phyloP scores from a whole-genome alignment of 2,797 vertebrate genomes.

The Moxostoma hubbsi region DNA sequence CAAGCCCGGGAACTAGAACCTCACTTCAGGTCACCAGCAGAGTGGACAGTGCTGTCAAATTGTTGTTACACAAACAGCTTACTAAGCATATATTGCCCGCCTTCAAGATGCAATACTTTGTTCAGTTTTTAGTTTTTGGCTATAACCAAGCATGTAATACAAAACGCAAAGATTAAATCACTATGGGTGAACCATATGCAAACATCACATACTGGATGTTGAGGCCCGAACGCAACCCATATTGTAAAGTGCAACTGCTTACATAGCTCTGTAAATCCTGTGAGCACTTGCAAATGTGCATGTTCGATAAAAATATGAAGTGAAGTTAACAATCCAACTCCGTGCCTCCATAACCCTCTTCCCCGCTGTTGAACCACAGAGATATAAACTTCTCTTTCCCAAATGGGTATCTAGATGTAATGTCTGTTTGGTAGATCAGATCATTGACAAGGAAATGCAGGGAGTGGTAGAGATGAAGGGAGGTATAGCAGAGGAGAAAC shows the following conservation, averaged over 20 bases:
- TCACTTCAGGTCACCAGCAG: conserved; percentile 86
- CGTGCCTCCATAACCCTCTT: conserved; percentile 66
- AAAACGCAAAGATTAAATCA: conserved; percentile 56
- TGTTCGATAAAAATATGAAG: conserved; percentile 60
- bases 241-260: conserved; percentile 66
- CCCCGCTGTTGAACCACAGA: conserved; percentile 9
- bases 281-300: conserved; percentile 70
- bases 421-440: not conserved
- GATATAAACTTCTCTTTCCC: conserved; percentile 44
- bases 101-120: conserved; percentile 81
- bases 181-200: conserved; percentile 65
- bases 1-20: conserved; percentile 75
- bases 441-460: not conserved
- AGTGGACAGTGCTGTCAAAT: conserved; percentile 75
- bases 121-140: conserved; percentile 70
- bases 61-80: conserved; percentile 73
- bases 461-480: not conserved
- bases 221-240: conserved; percentile 47
- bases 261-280: conserved; percentile 64
- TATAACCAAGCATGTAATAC: conserved; percentile 82
- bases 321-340: conserved; percentile 72
- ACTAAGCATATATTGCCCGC: conserved; percentile 77
- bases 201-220: conserved; percentile 69
- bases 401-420: conserved; percentile 3
- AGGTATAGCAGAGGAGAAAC: not conserved